Percentiles rank a stretch among this genome's conserved stretches.
phyloP scores from a whole-genome alignment of 2,888 invertebrate genomes.

The Agriopis marginaria region DNA sequence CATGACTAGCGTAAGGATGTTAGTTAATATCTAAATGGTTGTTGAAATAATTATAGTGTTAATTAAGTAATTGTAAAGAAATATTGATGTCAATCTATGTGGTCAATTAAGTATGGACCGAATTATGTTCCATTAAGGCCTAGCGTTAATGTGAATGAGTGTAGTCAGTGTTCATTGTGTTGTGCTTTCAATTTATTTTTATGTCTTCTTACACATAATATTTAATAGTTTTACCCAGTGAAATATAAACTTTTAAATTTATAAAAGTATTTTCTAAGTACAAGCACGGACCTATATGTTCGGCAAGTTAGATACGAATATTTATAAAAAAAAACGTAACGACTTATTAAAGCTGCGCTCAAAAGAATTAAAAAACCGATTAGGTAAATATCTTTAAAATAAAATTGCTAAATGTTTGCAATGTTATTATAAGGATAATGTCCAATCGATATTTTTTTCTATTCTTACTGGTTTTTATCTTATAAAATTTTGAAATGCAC shows the following conservation, averaged over 20 bases:
- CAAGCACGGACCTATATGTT: not conserved
- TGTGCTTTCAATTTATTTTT: constrained; percentile 61
- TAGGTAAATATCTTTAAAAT: no score
- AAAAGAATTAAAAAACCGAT: no score
- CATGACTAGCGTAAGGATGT: constrained; percentile 73
- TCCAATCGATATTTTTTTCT: no score
- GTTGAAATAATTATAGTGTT: constrained; percentile 68
- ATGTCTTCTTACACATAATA: constrained; percentile 40
- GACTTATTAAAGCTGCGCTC: no score
- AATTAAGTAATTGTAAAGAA: constrained; percentile 64
- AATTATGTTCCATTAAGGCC: constrained; percentile 72
- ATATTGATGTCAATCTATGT: constrained; percentile 74
- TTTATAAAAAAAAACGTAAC: no score
- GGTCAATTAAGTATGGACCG: constrained; percentile 81
- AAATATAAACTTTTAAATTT: constrained; percentile 1
- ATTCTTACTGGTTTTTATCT: no score
- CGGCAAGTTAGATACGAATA: not conserved
- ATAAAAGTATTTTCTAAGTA: not conserved
- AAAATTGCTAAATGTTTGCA: no score
- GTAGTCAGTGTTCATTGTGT: constrained; percentile 56
- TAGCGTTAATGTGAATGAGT: constrained; percentile 65
- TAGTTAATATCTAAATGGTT: constrained; percentile 79
- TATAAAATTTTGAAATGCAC: no score
- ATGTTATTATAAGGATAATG: no score
- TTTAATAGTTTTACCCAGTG: constrained; percentile 36